Evolutionary conservation across 2,888 invertebrate genomes (phyloP), one percentile per base, ranked within the genome.

Genomic region (Ormia ochracea): DNA sequence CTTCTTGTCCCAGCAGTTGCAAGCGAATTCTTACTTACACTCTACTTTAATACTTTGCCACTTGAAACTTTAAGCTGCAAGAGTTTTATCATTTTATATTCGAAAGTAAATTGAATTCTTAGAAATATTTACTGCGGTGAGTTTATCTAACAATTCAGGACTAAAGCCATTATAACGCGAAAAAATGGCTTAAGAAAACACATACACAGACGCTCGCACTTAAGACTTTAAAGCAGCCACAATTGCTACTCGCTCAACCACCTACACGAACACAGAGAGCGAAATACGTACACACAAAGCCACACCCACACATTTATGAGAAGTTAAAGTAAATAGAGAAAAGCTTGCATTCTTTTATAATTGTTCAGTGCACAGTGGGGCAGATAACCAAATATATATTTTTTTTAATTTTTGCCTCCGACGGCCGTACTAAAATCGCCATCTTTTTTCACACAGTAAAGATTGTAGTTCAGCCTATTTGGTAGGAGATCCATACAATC

Each of bases 31-130:
- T 76, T 28, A 61, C 54, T 9, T 48, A 48, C 45, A 54, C 17
- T 70, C 9, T 63, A 28, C 26, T 61, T 76, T n/a, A 41, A 50
- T 26, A 21, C 31, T 54, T 54, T 61, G 36, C 28, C 36, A 52
- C 52, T 73, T 66, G 19, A 59, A 78, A 72, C 45, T 72, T 61
- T 45, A 66, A 73, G 38, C 33, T 45, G 21, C 21, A 38, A 73
- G 73, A 45, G 38, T 70, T 76, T 70, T 70, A 65, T 70, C 36
- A 70, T 50, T 74, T 78, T 58, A 63, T 52, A 23, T 31, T 38
- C 28, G 38, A 48, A 70, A 56, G 76, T 63, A 63, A 76, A 76
- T 76, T 76, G 63, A 76, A 76, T 76, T 76, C 63, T 76, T 63
- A 63, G 28, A 69, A 76, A 56, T 76, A 76, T 70, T 70, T 76